A percentile compares a stretch with the other conserved stretches of the same genome.
Conservation (phyloP, 2,113 vertebrate genomes). For the Hippotragus niger region DNA sequence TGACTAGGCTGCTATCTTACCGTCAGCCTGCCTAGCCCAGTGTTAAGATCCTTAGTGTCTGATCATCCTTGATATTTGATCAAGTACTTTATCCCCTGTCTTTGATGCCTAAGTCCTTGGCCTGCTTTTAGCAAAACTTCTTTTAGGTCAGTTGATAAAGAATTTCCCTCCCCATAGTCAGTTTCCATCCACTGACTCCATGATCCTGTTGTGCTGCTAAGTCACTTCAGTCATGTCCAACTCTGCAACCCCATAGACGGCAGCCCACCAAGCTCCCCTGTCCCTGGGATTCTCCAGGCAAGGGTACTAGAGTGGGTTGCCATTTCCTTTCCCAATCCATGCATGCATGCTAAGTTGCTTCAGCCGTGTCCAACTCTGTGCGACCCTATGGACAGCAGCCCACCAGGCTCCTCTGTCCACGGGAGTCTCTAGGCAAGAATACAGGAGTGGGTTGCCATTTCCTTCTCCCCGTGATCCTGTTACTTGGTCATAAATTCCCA, state of each 20-base stretch:
- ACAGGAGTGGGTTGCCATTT: neutral
- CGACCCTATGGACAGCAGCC: neutral
- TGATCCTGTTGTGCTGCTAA: neutral
- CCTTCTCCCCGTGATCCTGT: neutral
- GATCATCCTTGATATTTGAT: neutral
- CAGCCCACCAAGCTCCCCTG: neutral
- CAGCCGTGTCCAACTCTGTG: rapidly evolving
- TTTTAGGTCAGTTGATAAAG: neutral
- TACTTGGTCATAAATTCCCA: neutral
- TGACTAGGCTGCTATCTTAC: neutral
- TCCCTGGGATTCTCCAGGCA: neutral
- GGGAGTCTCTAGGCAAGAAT: neutral
- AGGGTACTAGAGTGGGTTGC: neutral
- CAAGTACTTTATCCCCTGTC: neutral
- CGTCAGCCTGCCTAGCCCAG: neutral
- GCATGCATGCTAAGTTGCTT: neutral
- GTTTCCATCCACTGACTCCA: neutral
- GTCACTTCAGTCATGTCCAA: rapidly evolving
- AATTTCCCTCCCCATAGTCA: neutral
- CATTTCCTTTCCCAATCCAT: neutral
- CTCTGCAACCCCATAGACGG: neutral
- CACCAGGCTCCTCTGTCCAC: neutral
- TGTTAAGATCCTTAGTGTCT: neutral
- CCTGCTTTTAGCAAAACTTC: neutral
- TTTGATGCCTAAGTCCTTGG: neutral